Evolutionary conservation across 2,113 vertebrate genomes (phyloP).

Genomic region (Campylomormyrus tamandua): DNA sequence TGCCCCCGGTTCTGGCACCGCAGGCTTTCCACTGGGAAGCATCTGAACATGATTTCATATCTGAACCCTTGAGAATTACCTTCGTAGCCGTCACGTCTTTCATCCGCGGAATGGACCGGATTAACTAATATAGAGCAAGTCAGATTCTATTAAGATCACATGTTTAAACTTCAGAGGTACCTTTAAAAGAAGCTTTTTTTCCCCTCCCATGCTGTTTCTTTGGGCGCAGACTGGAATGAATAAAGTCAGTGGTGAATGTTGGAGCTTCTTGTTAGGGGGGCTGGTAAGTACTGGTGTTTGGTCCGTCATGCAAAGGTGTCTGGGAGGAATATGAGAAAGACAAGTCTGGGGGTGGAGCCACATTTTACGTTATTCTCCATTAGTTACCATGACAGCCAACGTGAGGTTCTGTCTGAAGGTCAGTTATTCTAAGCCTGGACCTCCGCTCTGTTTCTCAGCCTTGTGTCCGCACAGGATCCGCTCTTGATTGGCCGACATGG

Average conservation of each 20-base stretch:
- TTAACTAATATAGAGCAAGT: not conserved
- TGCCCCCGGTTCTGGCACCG: not conserved
- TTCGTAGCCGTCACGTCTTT: not conserved
- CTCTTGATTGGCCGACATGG: not conserved
- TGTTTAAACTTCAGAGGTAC: not conserved
- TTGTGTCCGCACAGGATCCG: constrained; percentile 31
- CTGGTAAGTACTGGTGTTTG: not conserved
- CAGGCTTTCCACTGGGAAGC: not conserved
- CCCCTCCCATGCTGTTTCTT: not conserved
- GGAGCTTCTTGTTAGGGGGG: not conserved
- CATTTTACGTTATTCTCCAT: constrained; percentile 14
- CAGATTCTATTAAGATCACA: constrained; percentile 12
- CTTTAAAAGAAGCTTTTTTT: not conserved
- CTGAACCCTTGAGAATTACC: not conserved
- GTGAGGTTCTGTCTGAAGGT: constrained; percentile 14
- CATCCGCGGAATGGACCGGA: not conserved
- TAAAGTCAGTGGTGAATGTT: not conserved
- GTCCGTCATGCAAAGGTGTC: not conserved
- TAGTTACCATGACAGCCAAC: not conserved
- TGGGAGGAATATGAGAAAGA: not conserved
- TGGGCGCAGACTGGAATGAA: not conserved
- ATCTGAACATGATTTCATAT: not conserved
- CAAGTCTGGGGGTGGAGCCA: not conserved
- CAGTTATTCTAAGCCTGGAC: constrained; percentile 30
- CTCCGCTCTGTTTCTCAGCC: constrained; percentile 26